Percentiles rank a stretch among this genome's conserved stretches.
Evolutionary conservation across 1,140 invertebrate species (phyloP).

Genomic region (Camponotus pennsylvanicus): DNA sequence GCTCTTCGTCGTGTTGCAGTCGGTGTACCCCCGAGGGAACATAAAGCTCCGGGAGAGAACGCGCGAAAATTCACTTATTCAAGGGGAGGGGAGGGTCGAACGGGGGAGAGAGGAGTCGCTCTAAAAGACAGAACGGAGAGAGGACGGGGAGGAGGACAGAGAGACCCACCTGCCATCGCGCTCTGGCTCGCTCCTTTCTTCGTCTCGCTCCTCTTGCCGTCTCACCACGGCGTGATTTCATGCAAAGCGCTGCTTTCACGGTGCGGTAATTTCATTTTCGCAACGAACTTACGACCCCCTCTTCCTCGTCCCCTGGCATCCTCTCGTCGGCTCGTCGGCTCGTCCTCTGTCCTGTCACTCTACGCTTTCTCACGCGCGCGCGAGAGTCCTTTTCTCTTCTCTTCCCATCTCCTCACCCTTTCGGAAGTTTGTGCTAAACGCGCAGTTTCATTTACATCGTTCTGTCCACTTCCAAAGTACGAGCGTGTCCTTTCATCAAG

Average conservation of each 20-base stretch:
- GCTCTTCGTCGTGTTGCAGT: slow-evolving; percentile 39
- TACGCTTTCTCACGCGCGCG: slow-evolving; percentile 25
- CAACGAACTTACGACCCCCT: slow-evolving; percentile 76
- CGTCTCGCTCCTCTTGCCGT: slow-evolving; percentile 1
- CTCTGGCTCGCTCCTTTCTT: neutral
- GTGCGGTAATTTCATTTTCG: slow-evolving; percentile 80
- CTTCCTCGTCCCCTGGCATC: neutral
- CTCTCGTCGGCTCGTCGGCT: slow-evolving; percentile 33
- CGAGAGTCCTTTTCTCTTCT: neutral
- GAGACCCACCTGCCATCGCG: slow-evolving; percentile 28
- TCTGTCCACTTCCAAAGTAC: slow-evolving; percentile 21
- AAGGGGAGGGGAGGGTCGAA: neutral
- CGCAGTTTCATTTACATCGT: slow-evolving; percentile 72
- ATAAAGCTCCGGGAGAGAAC: slow-evolving; percentile 60
- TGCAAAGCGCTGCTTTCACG: slow-evolving; percentile 80
- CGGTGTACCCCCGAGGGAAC: slow-evolving; percentile 39
- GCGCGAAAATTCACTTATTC: slow-evolving; percentile 74
- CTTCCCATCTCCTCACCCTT: neutral
- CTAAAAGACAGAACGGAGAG: slow-evolving; percentile 1
- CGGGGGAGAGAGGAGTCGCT: slow-evolving; percentile 19
- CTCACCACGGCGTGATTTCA: slow-evolving; percentile 70
- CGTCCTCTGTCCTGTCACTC: slow-evolving; percentile 55
- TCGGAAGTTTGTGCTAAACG: slow-evolving; percentile 67
- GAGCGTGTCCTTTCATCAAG: slow-evolving; percentile 4
- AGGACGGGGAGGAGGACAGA: slow-evolving; percentile 11